Evolutionary conservation across 2,888 invertebrate genomes (phyloP).

Genomic region (Creontiades dilutus): DNA sequence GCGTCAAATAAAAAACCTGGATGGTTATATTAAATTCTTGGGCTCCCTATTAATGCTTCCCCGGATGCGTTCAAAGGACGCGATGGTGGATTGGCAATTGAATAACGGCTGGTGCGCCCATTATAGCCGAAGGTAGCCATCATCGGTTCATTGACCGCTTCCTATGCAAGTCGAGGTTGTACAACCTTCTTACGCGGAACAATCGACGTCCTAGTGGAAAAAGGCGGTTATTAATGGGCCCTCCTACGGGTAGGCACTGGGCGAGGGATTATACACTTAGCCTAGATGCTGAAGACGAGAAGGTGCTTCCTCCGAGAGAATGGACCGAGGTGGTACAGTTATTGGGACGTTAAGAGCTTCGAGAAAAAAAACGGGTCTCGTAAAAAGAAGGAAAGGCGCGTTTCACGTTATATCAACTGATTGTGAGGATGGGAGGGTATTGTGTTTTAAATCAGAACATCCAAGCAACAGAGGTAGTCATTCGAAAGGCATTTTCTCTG

Average conservation of each 20-base stretch:
- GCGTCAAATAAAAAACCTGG: too few species aligned
- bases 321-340: neutral
- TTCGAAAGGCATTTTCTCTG: neutral
- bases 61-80: too few species aligned
- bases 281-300: neutral
- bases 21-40: too few species aligned
- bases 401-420: conserved; percentile 6
- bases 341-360: conserved; percentile 16
- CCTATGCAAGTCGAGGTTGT: neutral
- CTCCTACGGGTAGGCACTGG: neutral
- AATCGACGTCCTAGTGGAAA: neutral
- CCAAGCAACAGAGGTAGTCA: neutral
- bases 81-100: neutral
- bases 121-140: neutral
- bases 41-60: too few species aligned
- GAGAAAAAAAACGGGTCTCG: neutral
- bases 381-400: neutral
- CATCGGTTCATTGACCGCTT: neutral
- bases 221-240: conserved; percentile 20
- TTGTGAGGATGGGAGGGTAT: neutral
- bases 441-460: neutral
- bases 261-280: neutral
- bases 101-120: neutral
- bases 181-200: neutral
- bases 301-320: neutral